Percentiles rank a stretch among this genome's conserved stretches.
These are phyloP conservation scores for Bufotes viridis DNA, from an alignment of 2,797 vertebrate genomes.

Conservation along the genomic window DNA sequence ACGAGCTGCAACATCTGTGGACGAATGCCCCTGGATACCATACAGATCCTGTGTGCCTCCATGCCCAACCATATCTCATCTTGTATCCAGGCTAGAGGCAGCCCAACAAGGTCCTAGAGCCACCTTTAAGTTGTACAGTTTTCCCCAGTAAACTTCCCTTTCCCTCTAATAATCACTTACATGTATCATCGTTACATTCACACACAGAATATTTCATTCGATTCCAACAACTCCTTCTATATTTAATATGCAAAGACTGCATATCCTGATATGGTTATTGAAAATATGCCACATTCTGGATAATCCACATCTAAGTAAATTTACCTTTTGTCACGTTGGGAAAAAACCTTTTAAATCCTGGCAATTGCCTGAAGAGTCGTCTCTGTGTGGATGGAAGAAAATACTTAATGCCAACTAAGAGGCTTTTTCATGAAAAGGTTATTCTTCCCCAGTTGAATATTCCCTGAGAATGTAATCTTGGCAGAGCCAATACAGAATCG, in stretches of 20 bases:
- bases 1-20: too few species aligned
- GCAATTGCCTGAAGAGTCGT: not conserved
- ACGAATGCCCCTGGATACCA: too few species aligned
- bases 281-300: not conserved
- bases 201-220: too few species aligned
- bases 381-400: not conserved
- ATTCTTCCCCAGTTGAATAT: not conserved
- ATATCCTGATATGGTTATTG: not conserved
- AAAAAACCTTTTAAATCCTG: conserved; percentile 5
- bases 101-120: too few species aligned
- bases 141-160: too few species aligned
- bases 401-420: not conserved
- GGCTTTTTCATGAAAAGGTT: not conserved
- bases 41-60: too few species aligned
- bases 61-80: too few species aligned
- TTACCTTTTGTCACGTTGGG: not conserved
- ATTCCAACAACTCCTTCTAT: not conserved
- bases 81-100: too few species aligned
- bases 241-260: not conserved
- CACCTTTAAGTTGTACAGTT: too few species aligned
- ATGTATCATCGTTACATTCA: too few species aligned
- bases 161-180: too few species aligned
- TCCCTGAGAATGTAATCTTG: conserved; percentile 14
- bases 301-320: not conserved
- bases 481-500: not conserved